A percentile compares a stretch with the other conserved stretches of the same genome.
Conservation (phyloP, 2,797 vertebrate species). For the Thamnophis elegans region DNA sequence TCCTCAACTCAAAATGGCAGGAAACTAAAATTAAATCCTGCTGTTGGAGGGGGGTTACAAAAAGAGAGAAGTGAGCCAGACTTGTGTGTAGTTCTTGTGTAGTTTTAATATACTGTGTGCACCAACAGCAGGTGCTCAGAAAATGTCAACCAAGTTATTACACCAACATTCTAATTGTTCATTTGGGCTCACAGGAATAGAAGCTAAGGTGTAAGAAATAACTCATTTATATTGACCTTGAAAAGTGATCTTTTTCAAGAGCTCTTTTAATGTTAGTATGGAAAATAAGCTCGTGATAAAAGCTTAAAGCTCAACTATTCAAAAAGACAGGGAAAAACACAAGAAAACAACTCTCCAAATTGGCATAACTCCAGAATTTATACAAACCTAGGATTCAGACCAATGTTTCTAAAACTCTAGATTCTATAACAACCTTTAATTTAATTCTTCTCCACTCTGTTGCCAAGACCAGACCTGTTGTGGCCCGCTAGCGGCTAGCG, state of each 20-base stretch:
- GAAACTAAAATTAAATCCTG: not conserved
- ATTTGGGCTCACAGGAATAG: not conserved
- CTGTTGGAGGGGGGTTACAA: not conserved
- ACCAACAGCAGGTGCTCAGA: not conserved
- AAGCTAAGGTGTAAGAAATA: not conserved
- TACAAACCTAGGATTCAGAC: not conserved
- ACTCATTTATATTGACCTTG: not conserved
- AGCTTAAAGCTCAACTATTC: not conserved
- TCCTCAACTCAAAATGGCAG: not conserved
- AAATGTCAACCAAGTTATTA: not conserved
- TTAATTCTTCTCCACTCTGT: not conserved
- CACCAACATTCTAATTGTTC: not conserved
- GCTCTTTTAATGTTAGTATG: not conserved
- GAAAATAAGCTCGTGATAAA: not conserved
- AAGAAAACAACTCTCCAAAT: not conserved
- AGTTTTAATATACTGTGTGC: not conserved
- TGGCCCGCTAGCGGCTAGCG: no score
- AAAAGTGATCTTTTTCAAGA: not conserved
- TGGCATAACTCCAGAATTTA: not conserved
- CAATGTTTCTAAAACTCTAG: not conserved
- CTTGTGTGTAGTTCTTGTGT: not conserved
- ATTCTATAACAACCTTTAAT: not conserved
- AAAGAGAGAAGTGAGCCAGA: not conserved
- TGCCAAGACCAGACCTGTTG: not conserved
- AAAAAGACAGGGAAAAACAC: not conserved